Base-by-base conservation (phyloP, 2,797 vertebrate genomes). In the Sebastes variabilis region DNA sequence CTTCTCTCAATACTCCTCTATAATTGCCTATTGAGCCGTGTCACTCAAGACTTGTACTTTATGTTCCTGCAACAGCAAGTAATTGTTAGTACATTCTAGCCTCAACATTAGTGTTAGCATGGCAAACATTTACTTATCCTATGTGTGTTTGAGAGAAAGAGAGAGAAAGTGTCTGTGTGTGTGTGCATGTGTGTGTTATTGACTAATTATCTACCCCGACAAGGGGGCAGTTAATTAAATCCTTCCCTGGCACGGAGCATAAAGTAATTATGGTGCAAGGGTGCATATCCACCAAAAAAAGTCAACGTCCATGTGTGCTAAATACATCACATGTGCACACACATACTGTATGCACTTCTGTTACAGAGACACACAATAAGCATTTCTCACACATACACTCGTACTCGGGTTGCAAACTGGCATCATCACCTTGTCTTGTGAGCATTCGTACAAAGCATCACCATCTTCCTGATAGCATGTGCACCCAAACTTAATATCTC, bases 201-300 rank as follows among this genome's bases (percentile, higher is more conserved):
- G 90, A 90, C 86, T 75, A 85, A 85, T 90, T 87, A 90, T 91
- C 83, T 77, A 62, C 59, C 61, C 83, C 77, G 87, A 82, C 83
- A 81, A 83, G 75, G 64, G 85, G 83, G 90, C 79, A 92, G 89
- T 85, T 94, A 94, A 95, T 95, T 94, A 94, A 92, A 94, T 85
- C 79, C 75, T 82, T 87, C 70, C 74, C 78, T 61, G 69, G 72
- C 85, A 82, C 73, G 56, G 75, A 77, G 73, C 78, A 85, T 78
- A 22, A 82, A 89, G 87, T 93, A 88, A 94, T 94, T 92, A 94
- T 68, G 89, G 88, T 82, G 66, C 85, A 92, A 83, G 80, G 84
- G 84, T 90, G 84, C 62, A 82, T 81, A 81, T 66, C 79, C 64
- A 68, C 36, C 14, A 46, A 70, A 80, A 59, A 62, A 38, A 72